Percentiles rank a stretch among this genome's conserved stretches.
Conservation (phyloP, 2,797 vertebrate species). For the Melanotaenia parkinsoni region DNA sequence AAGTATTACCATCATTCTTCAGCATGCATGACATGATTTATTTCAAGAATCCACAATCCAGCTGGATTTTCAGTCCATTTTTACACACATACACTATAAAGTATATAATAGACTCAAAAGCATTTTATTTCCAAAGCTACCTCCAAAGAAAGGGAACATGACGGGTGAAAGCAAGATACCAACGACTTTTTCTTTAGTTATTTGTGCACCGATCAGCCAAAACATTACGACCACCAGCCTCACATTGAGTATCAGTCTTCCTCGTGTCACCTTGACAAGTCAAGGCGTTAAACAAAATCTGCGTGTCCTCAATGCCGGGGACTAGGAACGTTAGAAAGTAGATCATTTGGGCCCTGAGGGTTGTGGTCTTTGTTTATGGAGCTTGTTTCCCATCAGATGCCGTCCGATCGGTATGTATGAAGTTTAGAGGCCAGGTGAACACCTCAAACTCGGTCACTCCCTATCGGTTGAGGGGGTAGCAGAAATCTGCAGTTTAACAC, state of each 20-base stretch:
- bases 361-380: background rate
- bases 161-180: constrained; percentile 38
- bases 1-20: constrained; percentile 31
- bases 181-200: constrained; percentile 36
- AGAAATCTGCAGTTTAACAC: too few relatives aligned
- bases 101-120: constrained; percentile 50
- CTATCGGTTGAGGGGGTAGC: too few relatives aligned
- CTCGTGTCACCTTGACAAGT: background rate
- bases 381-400: background rate
- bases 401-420: background rate
- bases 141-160: constrained; percentile 38
- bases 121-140: constrained; percentile 65
- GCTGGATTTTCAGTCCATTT: constrained; percentile 28
- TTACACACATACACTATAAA: constrained; percentile 56
- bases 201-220: background rate
- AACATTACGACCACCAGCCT: background rate
- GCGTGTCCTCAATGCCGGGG: background rate
- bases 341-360: background rate
- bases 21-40: constrained; percentile 52
- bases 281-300: background rate
- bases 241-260: background rate
- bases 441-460: too few relatives aligned
- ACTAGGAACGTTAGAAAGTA: background rate
- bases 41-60: constrained; percentile 45
- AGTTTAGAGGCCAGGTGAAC: background rate